Evolutionary conservation across 2,888 invertebrate genomes (phyloP), one percentile per base, ranked within the genome.

Genomic region (Idaea straminata): DNA sequence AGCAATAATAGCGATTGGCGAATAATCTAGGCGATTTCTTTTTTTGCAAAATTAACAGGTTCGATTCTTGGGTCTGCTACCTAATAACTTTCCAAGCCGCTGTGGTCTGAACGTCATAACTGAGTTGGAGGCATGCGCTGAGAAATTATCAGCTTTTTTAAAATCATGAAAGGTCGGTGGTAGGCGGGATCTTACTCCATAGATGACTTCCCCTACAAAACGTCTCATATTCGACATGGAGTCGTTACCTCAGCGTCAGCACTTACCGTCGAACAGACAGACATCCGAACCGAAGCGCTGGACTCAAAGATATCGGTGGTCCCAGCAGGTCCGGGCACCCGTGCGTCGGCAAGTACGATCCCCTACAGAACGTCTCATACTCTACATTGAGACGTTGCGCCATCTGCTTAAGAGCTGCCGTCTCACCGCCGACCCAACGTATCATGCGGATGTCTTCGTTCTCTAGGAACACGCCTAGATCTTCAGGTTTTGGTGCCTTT

Each of bases 241-340:
- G 13, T 13, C 6, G 10, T 47, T 47, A 7, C 13, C 3, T 47
- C 7, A 47, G 47, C 47, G 7, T 25, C 25, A 47, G 15, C 38
- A 72, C 82, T 79, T 80, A 94, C 93, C 86, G 94, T 35, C 96
- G 88, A 0, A 96, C 95, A 15, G 96, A 96, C 3, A 96, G 87
- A 77, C 96, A 96, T 15, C 96, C 96, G 76, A 95, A 96, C 4
- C 96, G 92, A 5, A 96, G 88, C 61, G 96, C 95, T 0, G 96
- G 95, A 74, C 96, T 96, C 83, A 96, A 85, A 2, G 96, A 96
- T 68, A 95, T 94, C 0, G 96, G 95, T 4, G 94, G 94, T 0
- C 95, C 95, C 13, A 95, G 83, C 60, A 96, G 86, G 70, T 96
- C 95, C 0, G 96, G 96, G 73, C 86, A 91, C 4, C 94, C 94